Conservation (phyloP, 2,888 invertebrate species). For the Agonopterix subpropinquella region DNA sequence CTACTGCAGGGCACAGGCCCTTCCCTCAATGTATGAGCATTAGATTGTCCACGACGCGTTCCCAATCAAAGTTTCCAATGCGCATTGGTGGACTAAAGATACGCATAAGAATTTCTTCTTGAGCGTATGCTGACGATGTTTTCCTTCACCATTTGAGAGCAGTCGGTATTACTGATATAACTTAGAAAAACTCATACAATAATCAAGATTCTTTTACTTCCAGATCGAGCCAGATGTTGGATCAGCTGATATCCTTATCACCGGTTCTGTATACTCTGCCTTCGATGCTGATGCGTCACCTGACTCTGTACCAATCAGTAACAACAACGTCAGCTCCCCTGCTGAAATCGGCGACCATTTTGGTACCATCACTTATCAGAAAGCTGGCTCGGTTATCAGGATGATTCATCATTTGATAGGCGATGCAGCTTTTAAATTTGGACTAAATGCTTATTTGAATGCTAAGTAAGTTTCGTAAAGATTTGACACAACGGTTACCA, state of each 20-base stretch:
- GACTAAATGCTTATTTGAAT: constrained; percentile 48
- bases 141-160: too few species aligned
- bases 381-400: constrained; percentile 73
- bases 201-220: constrained; percentile 1
- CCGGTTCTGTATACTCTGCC: constrained; percentile 79
- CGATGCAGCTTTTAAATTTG: constrained; percentile 41
- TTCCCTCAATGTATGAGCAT: too few species aligned
- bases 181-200: too few species aligned
- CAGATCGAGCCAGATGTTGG: constrained; percentile 79
- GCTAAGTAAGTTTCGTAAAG: constrained; percentile 57
- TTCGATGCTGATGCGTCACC: constrained; percentile 74
- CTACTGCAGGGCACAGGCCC: too few species aligned
- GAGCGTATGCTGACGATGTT: too few species aligned
- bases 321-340: constrained; percentile 74
- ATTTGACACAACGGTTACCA: too few species aligned
- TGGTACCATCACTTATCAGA: constrained; percentile 80
- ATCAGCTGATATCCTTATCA: constrained; percentile 77
- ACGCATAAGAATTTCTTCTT: too few species aligned
- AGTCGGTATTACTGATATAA: too few species aligned
- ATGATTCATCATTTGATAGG: constrained; percentile 67
- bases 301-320: constrained; percentile 72
- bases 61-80: too few species aligned
- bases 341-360: constrained; percentile 79
- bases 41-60: too few species aligned
- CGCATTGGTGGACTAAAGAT: too few species aligned